These are phyloP conservation scores for Macrotus californicus DNA, from an alignment of 2,113 vertebrate species.

Conservation along the genomic window DNA sequence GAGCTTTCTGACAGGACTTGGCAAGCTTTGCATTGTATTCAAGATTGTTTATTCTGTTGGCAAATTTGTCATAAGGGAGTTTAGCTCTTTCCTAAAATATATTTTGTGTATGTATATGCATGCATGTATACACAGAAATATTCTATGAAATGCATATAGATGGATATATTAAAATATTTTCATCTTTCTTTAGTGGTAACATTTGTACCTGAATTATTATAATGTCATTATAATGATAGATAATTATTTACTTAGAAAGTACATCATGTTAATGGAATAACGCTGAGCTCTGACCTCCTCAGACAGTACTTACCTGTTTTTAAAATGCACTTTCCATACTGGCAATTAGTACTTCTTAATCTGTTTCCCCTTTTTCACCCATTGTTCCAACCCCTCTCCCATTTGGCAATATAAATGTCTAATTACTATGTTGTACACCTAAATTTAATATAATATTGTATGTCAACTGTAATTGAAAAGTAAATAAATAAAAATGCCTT, in stretches of 20 bases:
- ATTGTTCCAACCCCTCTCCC: background rate
- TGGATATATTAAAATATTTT: background rate
- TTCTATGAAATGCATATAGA: background rate
- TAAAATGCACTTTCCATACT: background rate
- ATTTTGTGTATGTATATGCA: background rate
- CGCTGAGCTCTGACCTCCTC: background rate
- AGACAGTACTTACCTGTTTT: background rate
- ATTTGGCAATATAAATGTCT: background rate
- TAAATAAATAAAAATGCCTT: background rate
- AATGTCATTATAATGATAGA: background rate
- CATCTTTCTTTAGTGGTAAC: background rate
- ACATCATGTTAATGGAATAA: background rate
- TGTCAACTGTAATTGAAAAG: background rate
- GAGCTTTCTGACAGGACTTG: conserved; percentile 70
- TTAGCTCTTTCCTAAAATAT: conserved; percentile 41
- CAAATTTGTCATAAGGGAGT: conserved; percentile 51
- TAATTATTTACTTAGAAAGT: conserved; percentile 15
- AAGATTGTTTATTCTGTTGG: conserved; percentile 58
- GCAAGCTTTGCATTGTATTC: conserved; percentile 54
- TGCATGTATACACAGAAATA: background rate
- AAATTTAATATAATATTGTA: background rate
- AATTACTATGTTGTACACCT: background rate
- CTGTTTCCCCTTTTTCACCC: background rate
- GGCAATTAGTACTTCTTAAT: background rate
- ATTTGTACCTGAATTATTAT: background rate